A percentile compares a stretch with the other conserved stretches of the same genome.
Conservation (phyloP, 1,140 invertebrate species). For the Drosophila truncata region DNA sequence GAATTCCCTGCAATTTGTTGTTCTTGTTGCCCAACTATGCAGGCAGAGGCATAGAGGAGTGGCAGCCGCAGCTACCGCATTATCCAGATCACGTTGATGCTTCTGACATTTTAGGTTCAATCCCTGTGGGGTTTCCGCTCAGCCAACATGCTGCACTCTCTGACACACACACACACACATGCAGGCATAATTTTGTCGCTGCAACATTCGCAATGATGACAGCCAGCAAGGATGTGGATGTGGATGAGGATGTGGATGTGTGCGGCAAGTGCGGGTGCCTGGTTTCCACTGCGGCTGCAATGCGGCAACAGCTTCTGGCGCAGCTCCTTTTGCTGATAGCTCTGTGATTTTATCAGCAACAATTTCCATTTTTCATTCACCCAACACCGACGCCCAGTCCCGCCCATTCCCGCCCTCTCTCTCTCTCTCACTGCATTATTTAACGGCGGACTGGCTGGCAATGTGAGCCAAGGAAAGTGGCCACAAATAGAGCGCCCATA, state of each 20-base stretch:
- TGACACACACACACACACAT: slow-evolving; percentile 11
- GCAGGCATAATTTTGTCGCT: slow-evolving; percentile 71
- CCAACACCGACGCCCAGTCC: slow-evolving; percentile 3
- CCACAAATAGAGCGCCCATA: slow-evolving; percentile 66
- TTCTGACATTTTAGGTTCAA: slow-evolving; percentile 82
- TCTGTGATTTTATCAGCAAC: slow-evolving; percentile 79
- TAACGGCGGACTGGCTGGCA: slow-evolving; percentile 32
- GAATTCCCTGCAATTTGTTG: slow-evolving; percentile 48
- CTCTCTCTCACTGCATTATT: slow-evolving; percentile 52
- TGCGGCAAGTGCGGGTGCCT: slow-evolving; percentile 1
- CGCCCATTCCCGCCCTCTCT: background rate
- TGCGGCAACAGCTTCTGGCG: slow-evolving; percentile 64
- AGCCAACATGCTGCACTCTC: slow-evolving; percentile 42
- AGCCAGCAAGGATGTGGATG: slow-evolving; percentile 66
- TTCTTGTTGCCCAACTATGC: slow-evolving; percentile 17
- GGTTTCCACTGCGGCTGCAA: slow-evolving; percentile 58
- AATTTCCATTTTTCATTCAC: slow-evolving; percentile 78
- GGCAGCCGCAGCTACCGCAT: slow-evolving; percentile 63
- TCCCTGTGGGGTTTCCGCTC: slow-evolving; percentile 68
- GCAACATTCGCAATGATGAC: slow-evolving; percentile 77
- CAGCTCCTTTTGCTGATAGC: slow-evolving; percentile 67
- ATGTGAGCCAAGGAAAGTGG: slow-evolving; percentile 75
- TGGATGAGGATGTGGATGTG: slow-evolving; percentile 4
- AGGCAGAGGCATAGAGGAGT: slow-evolving; percentile 4
- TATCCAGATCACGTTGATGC: slow-evolving; percentile 78